These are phyloP conservation scores for Lumbricus terrestris DNA, from an alignment of 2,888 invertebrate genomes.

Conservation along the genomic window DNA sequence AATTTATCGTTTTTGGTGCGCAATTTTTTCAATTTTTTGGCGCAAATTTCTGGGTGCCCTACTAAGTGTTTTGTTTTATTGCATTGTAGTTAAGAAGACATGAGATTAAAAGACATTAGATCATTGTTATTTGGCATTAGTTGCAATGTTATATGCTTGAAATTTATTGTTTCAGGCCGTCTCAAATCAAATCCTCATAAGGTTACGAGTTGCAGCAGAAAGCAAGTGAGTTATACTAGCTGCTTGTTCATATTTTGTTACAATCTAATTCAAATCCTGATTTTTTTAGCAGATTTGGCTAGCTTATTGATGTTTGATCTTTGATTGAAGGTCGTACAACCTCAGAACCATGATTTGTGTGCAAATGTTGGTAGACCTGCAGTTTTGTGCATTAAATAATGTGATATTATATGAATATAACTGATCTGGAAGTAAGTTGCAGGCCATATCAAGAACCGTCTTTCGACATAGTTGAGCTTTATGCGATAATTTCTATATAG, in stretches of 20 bases:
- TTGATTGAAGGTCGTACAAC: neutral
- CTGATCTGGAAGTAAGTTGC: neutral
- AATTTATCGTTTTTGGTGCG: too few relatives aligned
- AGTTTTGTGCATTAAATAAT: too few relatives aligned
- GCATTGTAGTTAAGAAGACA: too few relatives aligned
- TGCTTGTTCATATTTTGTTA: neutral
- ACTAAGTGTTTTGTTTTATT: neutral
- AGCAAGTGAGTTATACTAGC: neutral
- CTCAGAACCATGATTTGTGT: neutral
- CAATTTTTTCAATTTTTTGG: too few relatives aligned
- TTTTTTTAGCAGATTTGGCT: neutral
- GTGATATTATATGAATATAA: neutral
- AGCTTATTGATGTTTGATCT: neutral
- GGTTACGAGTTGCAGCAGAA: neutral
- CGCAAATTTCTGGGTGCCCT: too few relatives aligned
- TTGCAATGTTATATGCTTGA: neutral
- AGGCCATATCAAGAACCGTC: too few relatives aligned
- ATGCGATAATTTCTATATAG: neutral
- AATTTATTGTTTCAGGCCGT: neutral
- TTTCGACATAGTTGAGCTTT: neutral
- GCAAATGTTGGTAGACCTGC: too few relatives aligned
- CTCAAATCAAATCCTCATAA: neutral
- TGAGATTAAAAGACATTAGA: too few relatives aligned
- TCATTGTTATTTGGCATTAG: neutral
- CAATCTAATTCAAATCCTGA: neutral